Evolutionary conservation across 2,797 vertebrate species (phyloP), one percentile per base, ranked within the genome.

Genomic region (Emys orbicularis): DNA sequence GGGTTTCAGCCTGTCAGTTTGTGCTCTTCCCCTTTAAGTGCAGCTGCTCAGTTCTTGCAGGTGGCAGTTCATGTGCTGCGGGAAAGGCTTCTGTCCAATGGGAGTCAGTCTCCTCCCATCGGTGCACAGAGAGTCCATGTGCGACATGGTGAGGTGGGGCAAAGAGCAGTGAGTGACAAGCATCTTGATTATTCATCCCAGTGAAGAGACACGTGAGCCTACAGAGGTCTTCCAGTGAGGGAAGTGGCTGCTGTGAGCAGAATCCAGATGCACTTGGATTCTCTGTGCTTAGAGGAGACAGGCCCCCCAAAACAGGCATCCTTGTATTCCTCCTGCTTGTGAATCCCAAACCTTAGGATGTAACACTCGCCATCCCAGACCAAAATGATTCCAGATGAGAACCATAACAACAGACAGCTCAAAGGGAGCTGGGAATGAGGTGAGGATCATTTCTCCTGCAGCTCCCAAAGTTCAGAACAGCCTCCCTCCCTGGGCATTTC

Each of bases 21-120:
- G 10, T 41, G 79, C 86, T 87, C 21, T 79, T 56, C 19, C 68
- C 81, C 81, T 95, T 93, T 90, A 94, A 93, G 92, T 85, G 81
- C 82, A 85, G 59, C 83, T 85, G 79, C 47, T 93, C 89, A 68
- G 41, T 83, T 88, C 57, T 31, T 44, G 74, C 81, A 72, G 84
- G 49, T 50, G 89, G 65, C 85, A 59, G 65, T 23, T 53, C 31
- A 23, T 4, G 29, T 89, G 88, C 88, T 82, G 65, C n/a, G 34
- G 80, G 37, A 88, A 77, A 27, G 12, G 34, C 34, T 53, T 53
- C 68, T 56, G 65, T 77, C 79, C 72, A 37, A 9, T 21, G 3
- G 8, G 9, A 57, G 11, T 61, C 52, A 76, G 57, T 41, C 74
- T 72, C 90, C 57, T 86, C 50, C 61, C 29, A 11, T 57, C 81